Conservation (phyloP, 2,113 vertebrate genomes). For the Chlamydotis undulata region DNA sequence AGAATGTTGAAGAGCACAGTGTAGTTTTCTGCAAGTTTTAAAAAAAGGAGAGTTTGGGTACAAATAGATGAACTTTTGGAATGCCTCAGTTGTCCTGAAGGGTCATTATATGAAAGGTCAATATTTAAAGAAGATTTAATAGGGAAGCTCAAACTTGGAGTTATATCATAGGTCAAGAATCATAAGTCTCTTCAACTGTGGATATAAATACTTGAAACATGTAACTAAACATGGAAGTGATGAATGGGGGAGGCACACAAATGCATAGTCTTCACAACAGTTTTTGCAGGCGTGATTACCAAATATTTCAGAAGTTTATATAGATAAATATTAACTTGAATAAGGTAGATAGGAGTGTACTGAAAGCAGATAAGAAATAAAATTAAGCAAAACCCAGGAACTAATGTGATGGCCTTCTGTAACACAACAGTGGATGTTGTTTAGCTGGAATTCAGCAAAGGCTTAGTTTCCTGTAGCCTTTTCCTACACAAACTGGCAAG, state of each 20-base stretch:
- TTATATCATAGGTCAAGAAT: background rate
- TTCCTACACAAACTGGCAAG: background rate
- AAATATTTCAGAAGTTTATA: background rate
- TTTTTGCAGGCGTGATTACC: background rate
- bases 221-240: background rate
- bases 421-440: background rate
- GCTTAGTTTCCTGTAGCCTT: background rate
- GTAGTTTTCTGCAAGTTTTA: background rate
- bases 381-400: background rate
- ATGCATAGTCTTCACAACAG: background rate
- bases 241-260: background rate
- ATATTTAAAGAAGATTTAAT: background rate
- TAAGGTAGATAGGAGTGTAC: background rate
- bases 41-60: background rate
- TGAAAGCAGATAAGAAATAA: background rate
- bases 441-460: background rate
- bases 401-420: background rate
- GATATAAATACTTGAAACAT: background rate
- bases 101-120: background rate
- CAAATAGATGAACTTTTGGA: background rate
- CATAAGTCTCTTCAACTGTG: background rate
- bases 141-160: background rate
- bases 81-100: background rate
- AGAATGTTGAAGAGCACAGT: background rate
- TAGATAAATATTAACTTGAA: background rate